Evolutionary conservation across 2,797 vertebrate genomes (phyloP).

Genomic region (Clarias platycephalus): DNA sequence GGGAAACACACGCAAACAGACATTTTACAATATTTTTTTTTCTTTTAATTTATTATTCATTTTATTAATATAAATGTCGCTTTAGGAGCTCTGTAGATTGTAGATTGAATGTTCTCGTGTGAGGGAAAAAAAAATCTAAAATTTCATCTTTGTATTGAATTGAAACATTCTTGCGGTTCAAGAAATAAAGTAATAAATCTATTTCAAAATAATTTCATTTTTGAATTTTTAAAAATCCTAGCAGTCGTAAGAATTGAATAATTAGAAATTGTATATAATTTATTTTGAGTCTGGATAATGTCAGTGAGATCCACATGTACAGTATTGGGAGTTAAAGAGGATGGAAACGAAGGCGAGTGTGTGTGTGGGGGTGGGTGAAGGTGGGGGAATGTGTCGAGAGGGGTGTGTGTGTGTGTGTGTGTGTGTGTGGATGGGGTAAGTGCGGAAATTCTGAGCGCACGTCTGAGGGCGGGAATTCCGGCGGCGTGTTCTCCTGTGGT

Average conservation of each 20-base stretch:
- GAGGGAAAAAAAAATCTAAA: background rate
- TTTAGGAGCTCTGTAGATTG: background rate
- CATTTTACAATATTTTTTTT: background rate
- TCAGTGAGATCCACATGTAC: background rate
- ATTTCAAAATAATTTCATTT: background rate
- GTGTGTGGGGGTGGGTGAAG: too few species aligned
- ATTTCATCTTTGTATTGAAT: background rate
- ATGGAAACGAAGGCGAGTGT: background rate
- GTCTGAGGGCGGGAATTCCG: slow-evolving; percentile 36
- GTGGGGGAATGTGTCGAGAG: too few species aligned
- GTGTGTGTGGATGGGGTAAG: background rate
- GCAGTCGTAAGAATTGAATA: too few species aligned
- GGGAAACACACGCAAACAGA: background rate
- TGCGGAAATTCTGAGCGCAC: slow-evolving; percentile 49
- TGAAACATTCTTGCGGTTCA: background rate
- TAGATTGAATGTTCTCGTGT: background rate
- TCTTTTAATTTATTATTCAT: too few species aligned
- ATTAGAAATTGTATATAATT: too few species aligned
- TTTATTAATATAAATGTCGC: background rate
- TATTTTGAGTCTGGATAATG: background rate
- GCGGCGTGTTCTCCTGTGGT: background rate
- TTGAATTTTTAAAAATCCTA: background rate
- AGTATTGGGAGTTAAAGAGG: background rate
- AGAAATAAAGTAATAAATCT: background rate
- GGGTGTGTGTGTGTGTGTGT: too few species aligned